phyloP scores from a whole-genome alignment of 2,888 invertebrate species.

The Esperia sulphurella region DNA sequence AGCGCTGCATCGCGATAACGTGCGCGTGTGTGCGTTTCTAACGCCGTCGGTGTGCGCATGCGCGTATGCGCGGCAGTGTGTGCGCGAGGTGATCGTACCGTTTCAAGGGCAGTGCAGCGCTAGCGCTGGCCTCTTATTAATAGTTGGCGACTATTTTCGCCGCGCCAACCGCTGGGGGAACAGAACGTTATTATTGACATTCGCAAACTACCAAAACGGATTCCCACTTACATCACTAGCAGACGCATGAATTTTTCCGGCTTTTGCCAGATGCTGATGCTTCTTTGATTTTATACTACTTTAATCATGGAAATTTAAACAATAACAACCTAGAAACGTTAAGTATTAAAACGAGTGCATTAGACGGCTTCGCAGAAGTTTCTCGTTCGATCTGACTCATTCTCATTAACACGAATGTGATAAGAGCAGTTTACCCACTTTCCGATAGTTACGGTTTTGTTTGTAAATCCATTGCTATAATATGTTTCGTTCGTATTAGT shows the following conservation, averaged over 20 bases:
- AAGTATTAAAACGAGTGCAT: slow-evolving; percentile 10
- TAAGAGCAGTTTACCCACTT: slow-evolving; percentile 19
- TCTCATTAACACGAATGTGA: slow-evolving; percentile 14
- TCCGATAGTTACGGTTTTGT: slow-evolving; percentile 11
- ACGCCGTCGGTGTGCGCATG: slow-evolving; percentile 47
- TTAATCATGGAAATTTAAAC: neutral
- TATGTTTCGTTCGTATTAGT: too few relatives aligned
- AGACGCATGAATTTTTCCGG: slow-evolving; percentile 5
- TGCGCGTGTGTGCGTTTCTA: slow-evolving; percentile 29
- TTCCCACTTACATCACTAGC: slow-evolving; percentile 46
- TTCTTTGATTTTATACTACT: neutral
- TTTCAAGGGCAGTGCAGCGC: slow-evolving; percentile 77
- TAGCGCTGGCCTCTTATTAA: slow-evolving; percentile 72
- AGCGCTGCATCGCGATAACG: slow-evolving; percentile 59
- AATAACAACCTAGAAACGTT: slow-evolving; percentile 10
- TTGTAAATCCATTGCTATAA: slow-evolving; percentile 6
- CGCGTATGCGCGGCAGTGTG: too few relatives aligned
- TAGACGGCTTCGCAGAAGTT: neutral
- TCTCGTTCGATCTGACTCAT: slow-evolving; percentile 16
- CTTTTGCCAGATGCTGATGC: neutral
- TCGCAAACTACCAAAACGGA: slow-evolving; percentile 65
- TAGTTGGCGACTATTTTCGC: slow-evolving; percentile 77
- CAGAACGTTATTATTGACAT: slow-evolving; percentile 76
- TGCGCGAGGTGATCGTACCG: slow-evolving; percentile 73
- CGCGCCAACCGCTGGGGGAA: slow-evolving; percentile 63